phyloP scores from a whole-genome alignment of 2,113 vertebrate species.

The Opisthocomus hoazin region DNA sequence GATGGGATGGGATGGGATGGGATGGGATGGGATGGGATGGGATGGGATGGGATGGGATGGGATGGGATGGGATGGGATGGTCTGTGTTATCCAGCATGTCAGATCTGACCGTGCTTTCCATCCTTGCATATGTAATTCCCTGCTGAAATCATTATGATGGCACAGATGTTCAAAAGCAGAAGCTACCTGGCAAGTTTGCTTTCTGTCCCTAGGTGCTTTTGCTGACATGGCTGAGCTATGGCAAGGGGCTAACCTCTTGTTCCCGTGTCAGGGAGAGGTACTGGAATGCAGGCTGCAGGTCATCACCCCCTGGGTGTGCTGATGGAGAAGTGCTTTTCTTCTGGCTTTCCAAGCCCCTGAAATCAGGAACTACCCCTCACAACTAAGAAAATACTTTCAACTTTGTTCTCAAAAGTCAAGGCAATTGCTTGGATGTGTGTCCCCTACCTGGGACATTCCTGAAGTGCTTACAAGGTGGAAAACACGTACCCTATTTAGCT shows the following conservation, averaged over 20 bases:
- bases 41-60: neutral
- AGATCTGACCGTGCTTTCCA: neutral
- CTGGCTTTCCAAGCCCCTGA: slow-evolving; percentile 70
- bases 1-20: neutral
- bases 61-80: neutral
- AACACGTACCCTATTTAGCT: neutral
- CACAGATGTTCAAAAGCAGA: neutral
- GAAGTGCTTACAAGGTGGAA: neutral
- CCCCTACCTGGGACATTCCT: neutral
- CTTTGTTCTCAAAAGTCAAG: neutral
- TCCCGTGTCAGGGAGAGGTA: neutral
- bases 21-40: neutral
- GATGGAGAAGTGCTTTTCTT: neutral
- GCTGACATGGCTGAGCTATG: neutral
- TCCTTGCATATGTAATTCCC: neutral
- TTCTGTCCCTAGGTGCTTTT: neutral
- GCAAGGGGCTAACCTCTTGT: neutral
- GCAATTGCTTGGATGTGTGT: neutral
- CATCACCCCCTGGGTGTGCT: neutral
- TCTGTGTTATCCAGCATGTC: neutral
- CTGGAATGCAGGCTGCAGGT: neutral
- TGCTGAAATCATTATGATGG: neutral
- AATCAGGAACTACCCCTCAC: neutral
- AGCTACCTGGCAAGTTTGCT: neutral
- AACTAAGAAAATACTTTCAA: neutral